These are phyloP conservation scores for Heterotis niloticus DNA, from an alignment of 2,113 vertebrate species.

Conservation along the genomic window DNA sequence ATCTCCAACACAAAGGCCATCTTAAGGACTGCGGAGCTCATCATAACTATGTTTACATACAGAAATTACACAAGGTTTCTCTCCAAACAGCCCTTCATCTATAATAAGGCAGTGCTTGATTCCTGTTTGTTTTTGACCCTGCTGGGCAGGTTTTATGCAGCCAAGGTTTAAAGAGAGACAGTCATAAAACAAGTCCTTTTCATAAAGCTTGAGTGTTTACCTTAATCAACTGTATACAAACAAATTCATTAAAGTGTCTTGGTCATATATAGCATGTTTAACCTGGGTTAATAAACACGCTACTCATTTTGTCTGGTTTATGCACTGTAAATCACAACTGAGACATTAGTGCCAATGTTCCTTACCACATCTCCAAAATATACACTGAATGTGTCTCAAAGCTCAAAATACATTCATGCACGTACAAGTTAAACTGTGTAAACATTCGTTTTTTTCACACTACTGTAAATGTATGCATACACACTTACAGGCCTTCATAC, in stretches of 20 bases:
- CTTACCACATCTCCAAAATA: no score
- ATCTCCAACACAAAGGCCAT: conserved; percentile 11
- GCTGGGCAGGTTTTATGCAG: conserved; percentile 9
- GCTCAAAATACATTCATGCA: no score
- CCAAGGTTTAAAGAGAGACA: conserved; percentile 1
- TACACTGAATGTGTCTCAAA: no score
- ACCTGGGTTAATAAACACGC: neutral
- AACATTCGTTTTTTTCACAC: no score
- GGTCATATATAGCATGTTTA: conserved; percentile 4
- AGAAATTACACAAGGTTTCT: neutral
- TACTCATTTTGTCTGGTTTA: neutral
- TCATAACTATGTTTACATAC: conserved; percentile 16
- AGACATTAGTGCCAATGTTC: no score
- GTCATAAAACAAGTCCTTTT: conserved; percentile 14
- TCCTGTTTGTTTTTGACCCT: neutral
- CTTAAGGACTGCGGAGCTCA: conserved; percentile 9
- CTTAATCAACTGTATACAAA: conserved; percentile 13
- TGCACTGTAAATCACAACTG: neutral
- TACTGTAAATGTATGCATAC: no score
- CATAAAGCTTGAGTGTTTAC: conserved; percentile 7
- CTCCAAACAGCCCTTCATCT: neutral
- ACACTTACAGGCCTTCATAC: no score
- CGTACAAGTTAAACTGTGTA: no score
- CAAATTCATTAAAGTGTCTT: neutral
- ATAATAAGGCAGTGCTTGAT: conserved; percentile 14